Percentiles rank a stretch among this genome's conserved stretches.
These are phyloP conservation scores for Propithecus coquereli DNA, from an alignment of 2,113 vertebrate species.

Conservation along the genomic window DNA sequence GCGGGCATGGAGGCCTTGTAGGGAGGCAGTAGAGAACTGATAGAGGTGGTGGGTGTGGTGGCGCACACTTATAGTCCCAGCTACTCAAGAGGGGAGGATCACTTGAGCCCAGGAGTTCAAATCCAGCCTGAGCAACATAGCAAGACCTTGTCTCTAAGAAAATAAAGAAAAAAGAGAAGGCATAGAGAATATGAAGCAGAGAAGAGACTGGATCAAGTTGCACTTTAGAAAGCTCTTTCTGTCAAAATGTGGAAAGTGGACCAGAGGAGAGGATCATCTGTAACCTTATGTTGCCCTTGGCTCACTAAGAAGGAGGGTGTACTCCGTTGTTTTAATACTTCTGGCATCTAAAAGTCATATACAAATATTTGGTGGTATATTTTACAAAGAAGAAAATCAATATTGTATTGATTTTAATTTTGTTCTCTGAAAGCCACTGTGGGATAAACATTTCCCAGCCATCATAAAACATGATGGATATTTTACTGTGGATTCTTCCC, in stretches of 20 bases:
- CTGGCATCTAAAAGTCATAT: slow-evolving; percentile 34
- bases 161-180: no score
- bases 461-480: neutral
- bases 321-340: neutral
- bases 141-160: no score
- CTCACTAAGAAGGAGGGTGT: neutral
- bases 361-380: slow-evolving; percentile 27
- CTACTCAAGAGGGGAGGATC: no score
- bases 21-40: neutral
- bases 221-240: slow-evolving; percentile 18
- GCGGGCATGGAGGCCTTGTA: neutral
- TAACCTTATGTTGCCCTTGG: neutral
- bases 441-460: neutral
- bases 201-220: neutral
- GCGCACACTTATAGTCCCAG: no score
- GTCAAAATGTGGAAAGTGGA: neutral
- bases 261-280: neutral
- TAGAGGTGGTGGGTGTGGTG: no score
- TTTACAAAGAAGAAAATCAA: slow-evolving; percentile 32
- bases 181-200: neutral
- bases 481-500: slow-evolving; percentile 37
- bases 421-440: slow-evolving; percentile 4
- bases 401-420: slow-evolving; percentile 46
- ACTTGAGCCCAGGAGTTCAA: no score
- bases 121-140: no score